Base-by-base conservation (phyloP, 2,888 invertebrate genomes). In the Carterocephalus palaemon region DNA sequence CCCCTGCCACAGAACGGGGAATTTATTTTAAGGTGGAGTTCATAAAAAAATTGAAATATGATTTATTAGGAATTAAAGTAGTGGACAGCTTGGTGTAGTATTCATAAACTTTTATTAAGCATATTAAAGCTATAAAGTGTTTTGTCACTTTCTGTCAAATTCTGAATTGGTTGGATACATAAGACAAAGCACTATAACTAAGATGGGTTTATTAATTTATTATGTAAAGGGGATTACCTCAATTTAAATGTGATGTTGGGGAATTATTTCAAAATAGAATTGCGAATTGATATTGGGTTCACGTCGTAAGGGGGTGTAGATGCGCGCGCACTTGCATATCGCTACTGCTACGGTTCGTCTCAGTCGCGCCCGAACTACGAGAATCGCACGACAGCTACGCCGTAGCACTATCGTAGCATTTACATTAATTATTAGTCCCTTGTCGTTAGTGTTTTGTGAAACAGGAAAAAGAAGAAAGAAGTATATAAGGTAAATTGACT, bases 271-370 rank as follows among this genome's bases (percentile, higher is more conserved):
- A 62, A 68, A 78, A 74, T 75, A 71, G 67, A 64, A 67, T 65
- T 67, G 70, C 71, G 77, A 77, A 83, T 83, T 81, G 78, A 76
- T 84, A 84, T 84, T 64, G 81, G 80, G 72, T 78, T 73, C 72
- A 72, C 66, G 71, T 75, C 47, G 75, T 74, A 73, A 56, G 72
- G 79, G 81, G 84, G 81, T 74, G 80, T 75, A 77, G 80, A 72
- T 83, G 84, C 83, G 85, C 83, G 81, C 85, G 85, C 85, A 82
- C 26, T 54, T 59, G 63, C 68, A 72, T 70, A 65, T 52, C 57
- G 59, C 72, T 78, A 75, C 77, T 56, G 59, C 72, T 78, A 75
- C 77, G 71, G 66, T 61, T 34, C 67, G 67, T 59, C 60, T 77
- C 80, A 85, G 85, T 85, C 77, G 73, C 68, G 66, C 64, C 60